These are phyloP conservation scores for Rhagonycha lutea DNA, from an alignment of 2,888 invertebrate species.

Conservation along the genomic window DNA sequence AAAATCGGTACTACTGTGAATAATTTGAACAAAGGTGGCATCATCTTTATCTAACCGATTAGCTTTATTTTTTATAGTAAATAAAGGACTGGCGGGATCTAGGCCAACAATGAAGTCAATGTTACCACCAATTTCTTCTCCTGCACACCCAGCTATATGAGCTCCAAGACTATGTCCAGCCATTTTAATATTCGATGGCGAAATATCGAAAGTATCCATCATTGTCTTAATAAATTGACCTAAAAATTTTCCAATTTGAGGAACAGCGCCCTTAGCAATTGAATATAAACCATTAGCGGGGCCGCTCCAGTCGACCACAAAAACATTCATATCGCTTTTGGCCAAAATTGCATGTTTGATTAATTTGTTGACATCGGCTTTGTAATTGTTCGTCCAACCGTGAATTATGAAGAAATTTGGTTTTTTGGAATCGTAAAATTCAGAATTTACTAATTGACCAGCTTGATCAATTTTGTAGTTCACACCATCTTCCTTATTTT, in stretches of 20 bases:
- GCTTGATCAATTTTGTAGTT: neutral
- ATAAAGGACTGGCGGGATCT: constrained; percentile 31
- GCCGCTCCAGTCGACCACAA: constrained; percentile 25
- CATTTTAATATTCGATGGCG: constrained; percentile 12
- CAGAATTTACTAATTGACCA: neutral
- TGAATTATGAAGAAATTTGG: constrained; percentile 25
- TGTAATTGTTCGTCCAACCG: constrained; percentile 24
- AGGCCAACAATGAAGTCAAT: constrained; percentile 31
- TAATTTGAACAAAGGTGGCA: constrained; percentile 29
- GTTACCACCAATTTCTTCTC: constrained; percentile 21
- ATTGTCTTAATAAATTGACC: constrained; percentile 27
- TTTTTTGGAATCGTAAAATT: constrained; percentile 10
- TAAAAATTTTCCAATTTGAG: constrained; percentile 22
- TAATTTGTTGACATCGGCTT: constrained; percentile 11
- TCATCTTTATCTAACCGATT: constrained; percentile 26
- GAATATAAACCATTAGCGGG: constrained; percentile 14
- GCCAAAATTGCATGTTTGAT: constrained; percentile 9
- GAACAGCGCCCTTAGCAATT: constrained; percentile 18
- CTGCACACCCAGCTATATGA: constrained; percentile 29
- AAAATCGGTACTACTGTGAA: constrained; percentile 26
- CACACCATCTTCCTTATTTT: neutral
- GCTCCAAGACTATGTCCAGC: constrained; percentile 34
- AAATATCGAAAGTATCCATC: constrained; percentile 10
- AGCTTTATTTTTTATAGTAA: constrained; percentile 8
- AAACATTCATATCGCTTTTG: constrained; percentile 19